These are phyloP conservation scores for Mallateleia sp. DNA, from an alignment of 2,888 invertebrate species.

Conservation along the genomic window DNA sequence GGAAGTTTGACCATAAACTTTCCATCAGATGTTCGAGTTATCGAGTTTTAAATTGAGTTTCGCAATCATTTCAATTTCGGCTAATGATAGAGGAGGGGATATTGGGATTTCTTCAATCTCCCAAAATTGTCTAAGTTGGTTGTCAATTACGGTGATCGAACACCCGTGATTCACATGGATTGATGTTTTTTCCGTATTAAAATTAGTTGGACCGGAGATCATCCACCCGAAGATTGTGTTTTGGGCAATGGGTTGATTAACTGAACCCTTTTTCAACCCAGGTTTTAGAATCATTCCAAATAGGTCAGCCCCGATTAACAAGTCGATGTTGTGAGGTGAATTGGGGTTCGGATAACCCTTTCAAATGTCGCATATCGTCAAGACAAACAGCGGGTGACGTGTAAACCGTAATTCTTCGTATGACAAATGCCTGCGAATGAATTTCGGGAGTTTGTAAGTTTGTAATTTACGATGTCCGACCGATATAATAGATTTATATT, in stretches of 20 bases:
- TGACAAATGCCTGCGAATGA: neutral
- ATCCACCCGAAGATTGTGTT: constrained; percentile 36
- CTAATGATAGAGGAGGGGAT: too few species aligned
- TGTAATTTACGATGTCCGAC: neutral
- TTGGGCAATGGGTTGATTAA: constrained; percentile 14
- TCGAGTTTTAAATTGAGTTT: too few species aligned
- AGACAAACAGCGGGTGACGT: neutral
- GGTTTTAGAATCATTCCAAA: neutral
- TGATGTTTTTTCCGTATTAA: too few species aligned
- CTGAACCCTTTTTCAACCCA: neutral
- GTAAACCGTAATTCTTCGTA: constrained; percentile 14
- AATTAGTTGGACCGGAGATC: constrained; percentile 12
- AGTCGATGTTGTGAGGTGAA: neutral
- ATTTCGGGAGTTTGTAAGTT: neutral
- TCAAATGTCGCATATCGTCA: too few species aligned
- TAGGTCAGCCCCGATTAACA: constrained; percentile 22
- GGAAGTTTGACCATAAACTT: too few species aligned
- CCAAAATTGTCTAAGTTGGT: too few species aligned
- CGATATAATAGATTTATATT: neutral
- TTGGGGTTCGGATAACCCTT: neutral
- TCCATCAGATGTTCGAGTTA: too few species aligned
- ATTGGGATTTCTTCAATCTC: too few species aligned
- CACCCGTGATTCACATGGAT: too few species aligned
- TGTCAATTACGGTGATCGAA: too few species aligned
- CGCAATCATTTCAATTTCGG: too few species aligned